A percentile compares a stretch with the other conserved stretches of the same genome.
Conservation (phyloP, 2,113 vertebrate genomes). For the Poicephalus meyeri region DNA sequence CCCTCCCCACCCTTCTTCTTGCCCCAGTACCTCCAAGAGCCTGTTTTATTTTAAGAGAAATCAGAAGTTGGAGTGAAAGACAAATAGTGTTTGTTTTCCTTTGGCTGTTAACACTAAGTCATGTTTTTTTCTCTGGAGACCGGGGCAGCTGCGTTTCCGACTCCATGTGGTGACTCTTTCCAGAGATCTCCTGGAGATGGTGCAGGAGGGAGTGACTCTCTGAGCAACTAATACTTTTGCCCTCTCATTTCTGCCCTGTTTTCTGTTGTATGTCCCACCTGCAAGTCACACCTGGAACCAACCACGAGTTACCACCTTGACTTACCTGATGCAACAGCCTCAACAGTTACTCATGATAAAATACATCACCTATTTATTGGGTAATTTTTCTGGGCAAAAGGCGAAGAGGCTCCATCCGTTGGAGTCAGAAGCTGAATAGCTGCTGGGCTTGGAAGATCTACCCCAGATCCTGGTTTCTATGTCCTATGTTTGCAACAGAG, state of each 20-base stretch:
- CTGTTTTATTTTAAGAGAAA: constrained; percentile 16
- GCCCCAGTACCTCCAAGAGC: not conserved
- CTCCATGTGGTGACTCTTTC: not conserved
- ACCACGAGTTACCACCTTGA: not conserved
- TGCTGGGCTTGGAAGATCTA: constrained; percentile 39
- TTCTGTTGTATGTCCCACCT: not conserved
- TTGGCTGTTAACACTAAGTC: not conserved
- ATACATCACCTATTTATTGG: not conserved
- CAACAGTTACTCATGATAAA: not conserved
- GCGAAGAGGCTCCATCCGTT: not conserved
- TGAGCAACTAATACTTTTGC: not conserved
- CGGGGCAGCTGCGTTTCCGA: not conserved
- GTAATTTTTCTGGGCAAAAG: constrained; percentile 36
- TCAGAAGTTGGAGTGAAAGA: not conserved
- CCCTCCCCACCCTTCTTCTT: constrained; percentile 21
- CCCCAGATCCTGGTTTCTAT: not conserved
- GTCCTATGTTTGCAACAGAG: not conserved
- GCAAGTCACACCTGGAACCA: not conserved
- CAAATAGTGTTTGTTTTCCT: not conserved
- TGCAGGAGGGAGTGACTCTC: not conserved
- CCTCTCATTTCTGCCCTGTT: not conserved
- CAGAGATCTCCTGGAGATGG: not conserved
- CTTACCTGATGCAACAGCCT: constrained; percentile 31
- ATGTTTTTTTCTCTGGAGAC: not conserved
- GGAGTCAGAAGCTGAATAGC: not conserved